Evolutionary conservation across 1,140 invertebrate genomes (phyloP).

Genomic region (Marisa cornuarietis): DNA sequence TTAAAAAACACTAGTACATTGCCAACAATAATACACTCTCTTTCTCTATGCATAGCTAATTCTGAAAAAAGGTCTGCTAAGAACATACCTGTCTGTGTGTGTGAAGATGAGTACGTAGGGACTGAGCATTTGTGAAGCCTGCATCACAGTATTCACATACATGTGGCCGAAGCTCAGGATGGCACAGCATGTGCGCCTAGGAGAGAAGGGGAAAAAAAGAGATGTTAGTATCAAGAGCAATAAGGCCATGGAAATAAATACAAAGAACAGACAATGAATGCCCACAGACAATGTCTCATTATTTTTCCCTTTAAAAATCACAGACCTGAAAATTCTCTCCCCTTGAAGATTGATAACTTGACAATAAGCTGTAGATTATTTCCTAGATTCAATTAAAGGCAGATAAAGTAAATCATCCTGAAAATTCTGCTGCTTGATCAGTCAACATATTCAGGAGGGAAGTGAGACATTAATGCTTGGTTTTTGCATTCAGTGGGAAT

Average conservation of each 20-base stretch:
- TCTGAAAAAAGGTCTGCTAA: neutral
- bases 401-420: too few relatives aligned
- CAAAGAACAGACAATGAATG: too few relatives aligned
- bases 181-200: constrained; percentile 88
- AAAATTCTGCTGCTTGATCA: too few relatives aligned
- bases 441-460: too few relatives aligned
- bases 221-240: too few relatives aligned
- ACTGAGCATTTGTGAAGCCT: constrained; percentile 60
- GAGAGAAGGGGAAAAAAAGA: constrained; percentile 10
- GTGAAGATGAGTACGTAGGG: constrained; percentile 55
- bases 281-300: too few relatives aligned
- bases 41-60: neutral
- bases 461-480: too few relatives aligned
- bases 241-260: too few relatives aligned
- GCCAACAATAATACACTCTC: neutral
- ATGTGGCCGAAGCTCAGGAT: constrained; percentile 94
- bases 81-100: constrained; percentile 58
- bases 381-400: too few relatives aligned
- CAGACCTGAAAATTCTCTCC: neutral
- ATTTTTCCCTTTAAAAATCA: neutral
- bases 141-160: constrained; percentile 90
- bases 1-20: neutral
- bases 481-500: too few relatives aligned
- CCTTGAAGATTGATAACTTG: neutral
- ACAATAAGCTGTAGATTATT: too few relatives aligned